Percentiles rank a stretch among this genome's conserved stretches.
Conservation (phyloP, 2,113 vertebrate genomes). For the Proteles cristata region DNA sequence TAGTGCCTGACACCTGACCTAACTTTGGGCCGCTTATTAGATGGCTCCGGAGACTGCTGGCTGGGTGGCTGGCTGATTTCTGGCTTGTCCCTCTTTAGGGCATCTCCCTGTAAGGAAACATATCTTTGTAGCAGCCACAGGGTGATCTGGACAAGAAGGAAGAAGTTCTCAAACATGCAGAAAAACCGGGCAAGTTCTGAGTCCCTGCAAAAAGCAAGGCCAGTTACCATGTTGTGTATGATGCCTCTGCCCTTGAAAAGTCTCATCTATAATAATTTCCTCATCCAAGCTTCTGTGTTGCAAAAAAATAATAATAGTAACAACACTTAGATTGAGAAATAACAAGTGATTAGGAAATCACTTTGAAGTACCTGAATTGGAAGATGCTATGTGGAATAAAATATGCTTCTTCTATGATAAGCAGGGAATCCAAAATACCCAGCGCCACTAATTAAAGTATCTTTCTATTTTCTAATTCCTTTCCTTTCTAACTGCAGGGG, state of each 20-base stretch:
- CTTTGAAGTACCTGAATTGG: conserved; percentile 23
- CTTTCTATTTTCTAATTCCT: conserved; percentile 64
- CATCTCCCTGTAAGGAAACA: not conserved
- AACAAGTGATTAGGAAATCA: conserved; percentile 40
- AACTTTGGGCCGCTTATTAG: not conserved
- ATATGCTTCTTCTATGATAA: conserved; percentile 45
- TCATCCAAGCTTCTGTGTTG: not conserved
- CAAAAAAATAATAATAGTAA: not conserved
- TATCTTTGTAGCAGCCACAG: not conserved
- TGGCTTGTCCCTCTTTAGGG: not conserved
- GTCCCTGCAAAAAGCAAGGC: not conserved
- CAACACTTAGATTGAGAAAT: conserved; percentile 3
- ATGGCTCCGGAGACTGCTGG: not conserved
- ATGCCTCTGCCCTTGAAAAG: not conserved
- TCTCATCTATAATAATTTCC: not conserved
- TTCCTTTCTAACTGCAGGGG: conserved; percentile 49
- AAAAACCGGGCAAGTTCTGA: not conserved
- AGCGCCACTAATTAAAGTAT: conserved; percentile 73
- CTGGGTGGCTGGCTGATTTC: not conserved
- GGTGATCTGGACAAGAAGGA: not conserved
- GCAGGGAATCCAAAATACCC: conserved; percentile 61
- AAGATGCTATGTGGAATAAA: conserved; percentile 38
- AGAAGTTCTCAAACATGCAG: not conserved
- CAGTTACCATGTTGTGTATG: not conserved
- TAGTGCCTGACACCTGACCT: not conserved